Base-by-base conservation (phyloP, 2,113 vertebrate species). In the Donacobius atricapilla region DNA sequence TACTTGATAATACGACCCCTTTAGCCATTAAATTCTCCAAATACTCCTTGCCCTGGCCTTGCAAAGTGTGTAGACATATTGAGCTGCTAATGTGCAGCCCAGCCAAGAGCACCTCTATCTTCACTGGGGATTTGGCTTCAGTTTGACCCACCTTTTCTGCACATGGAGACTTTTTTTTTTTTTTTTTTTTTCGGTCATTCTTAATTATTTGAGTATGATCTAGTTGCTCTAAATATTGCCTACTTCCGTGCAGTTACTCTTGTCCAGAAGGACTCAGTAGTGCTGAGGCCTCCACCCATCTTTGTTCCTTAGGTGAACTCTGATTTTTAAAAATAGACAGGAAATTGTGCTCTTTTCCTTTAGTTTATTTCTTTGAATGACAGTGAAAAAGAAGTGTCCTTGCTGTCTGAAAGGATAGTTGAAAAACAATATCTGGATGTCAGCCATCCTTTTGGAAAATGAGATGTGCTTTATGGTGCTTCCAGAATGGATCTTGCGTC, bases 371-470 rank as follows among this genome's bases (percentile, higher is more conserved):
- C 86, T 95, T 87, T 89, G 80, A 69, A 92, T 87, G 81, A 82
- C 71, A 84, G 54, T 77, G 27, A 79, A 70, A 76, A 94, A 91
- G 72, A 92, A 84, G 25, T 44, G 16, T 61, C 40, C 47, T 83
- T 94, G 50, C 75, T 60, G 68, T 76, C 65, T 83, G 33, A 89
- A 93, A 87, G 81, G 65, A 57, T n/a, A 71, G 77, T 21, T 93
- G 78, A 68, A 73, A 94, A 94, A 95, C 87, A 94, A 51, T 95
- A 84, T 95, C 88, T 92, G 92, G 93, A 87, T 97, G 66, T 78
- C 63, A 78, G 56, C 79, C 70, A 45, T 91, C 60, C 63, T 37
- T 96, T 91, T 0, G 28, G 87, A 92, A 91, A 90, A 47, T 54
- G 72, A 63, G 61, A 60, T 4, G 3, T 77, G 39, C 22, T 35